phyloP scores from a whole-genome alignment of 2,888 invertebrate species.

The Glyphotaelius pellucidus region DNA sequence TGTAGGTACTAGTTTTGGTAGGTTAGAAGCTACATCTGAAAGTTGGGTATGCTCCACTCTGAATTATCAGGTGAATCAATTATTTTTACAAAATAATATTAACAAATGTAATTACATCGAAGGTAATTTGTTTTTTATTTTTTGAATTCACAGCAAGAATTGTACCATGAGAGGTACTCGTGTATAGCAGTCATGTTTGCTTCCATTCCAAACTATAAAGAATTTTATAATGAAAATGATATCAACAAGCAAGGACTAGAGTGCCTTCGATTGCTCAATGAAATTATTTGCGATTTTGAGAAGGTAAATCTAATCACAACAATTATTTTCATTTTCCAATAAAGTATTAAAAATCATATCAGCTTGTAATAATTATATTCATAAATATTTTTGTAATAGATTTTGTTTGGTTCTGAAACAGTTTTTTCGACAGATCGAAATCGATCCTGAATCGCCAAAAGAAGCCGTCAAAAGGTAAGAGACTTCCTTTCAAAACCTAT shows the following conservation, averaged over 20 bases:
- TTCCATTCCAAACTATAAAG: constrained; percentile 98
- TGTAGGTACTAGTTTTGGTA: too few relatives aligned
- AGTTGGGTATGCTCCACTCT: background rate
- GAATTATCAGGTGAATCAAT: background rate
- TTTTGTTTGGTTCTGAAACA: too few relatives aligned
- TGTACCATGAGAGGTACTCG: constrained; percentile 96
- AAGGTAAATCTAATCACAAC: constrained; percentile 79
- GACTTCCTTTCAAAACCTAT: too few relatives aligned
- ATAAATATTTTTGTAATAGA: too few relatives aligned
- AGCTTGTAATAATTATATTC: too few relatives aligned
- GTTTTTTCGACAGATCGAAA: too few relatives aligned
- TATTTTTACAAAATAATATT: too few relatives aligned
- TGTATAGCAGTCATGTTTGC: constrained; percentile 99
- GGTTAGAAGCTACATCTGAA: background rate
- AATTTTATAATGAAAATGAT: constrained; percentile 97
- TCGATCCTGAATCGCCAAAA: too few relatives aligned
- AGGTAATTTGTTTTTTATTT: background rate
- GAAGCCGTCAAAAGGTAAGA: too few relatives aligned
- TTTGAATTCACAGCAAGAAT: constrained; percentile 80
- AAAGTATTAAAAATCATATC: too few relatives aligned
- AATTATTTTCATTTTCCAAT: too few relatives aligned
- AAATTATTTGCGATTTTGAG: constrained; percentile 99
- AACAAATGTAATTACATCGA: too few relatives aligned
- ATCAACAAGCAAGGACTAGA: constrained; percentile 97
- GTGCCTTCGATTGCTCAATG: constrained; percentile 94